phyloP scores from a whole-genome alignment of 2,113 vertebrate genomes.

The Rhizomys pruinosus region DNA sequence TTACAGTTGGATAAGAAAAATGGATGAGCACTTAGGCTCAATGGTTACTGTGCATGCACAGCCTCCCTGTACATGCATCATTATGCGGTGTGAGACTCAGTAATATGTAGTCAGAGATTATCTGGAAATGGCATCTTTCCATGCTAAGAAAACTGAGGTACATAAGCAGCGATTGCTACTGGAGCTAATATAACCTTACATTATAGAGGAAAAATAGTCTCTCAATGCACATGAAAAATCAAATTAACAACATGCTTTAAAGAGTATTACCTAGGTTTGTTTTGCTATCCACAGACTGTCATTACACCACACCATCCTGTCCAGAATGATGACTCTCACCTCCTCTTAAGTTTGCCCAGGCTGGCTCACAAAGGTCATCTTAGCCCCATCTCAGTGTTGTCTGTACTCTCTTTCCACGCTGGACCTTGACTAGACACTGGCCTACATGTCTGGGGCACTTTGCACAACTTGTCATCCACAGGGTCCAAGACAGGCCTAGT shows the following conservation, averaged over 20 bases:
- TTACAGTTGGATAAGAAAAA: background rate
- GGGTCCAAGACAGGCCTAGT: background rate
- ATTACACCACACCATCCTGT: background rate
- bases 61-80: constrained; percentile 82
- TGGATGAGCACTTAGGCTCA: constrained; percentile 85
- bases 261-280: background rate
- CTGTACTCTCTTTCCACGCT: background rate
- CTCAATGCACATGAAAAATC: background rate
- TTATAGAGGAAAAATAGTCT: background rate
- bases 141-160: background rate
- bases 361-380: background rate
- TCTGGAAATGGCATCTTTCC: background rate
- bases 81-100: constrained; percentile 77
- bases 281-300: background rate
- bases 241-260: background rate
- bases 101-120: constrained; percentile 15
- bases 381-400: background rate
- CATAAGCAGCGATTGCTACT: background rate
- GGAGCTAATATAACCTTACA: background rate
- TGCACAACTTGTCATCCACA: background rate
- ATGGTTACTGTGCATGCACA: constrained; percentile 85
- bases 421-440: background rate
- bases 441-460: background rate
- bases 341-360: background rate
- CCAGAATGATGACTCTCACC: background rate